These are phyloP conservation scores for Drosophila robusta DNA, from an alignment of 2,888 invertebrate genomes.

Conservation along the genomic window DNA sequence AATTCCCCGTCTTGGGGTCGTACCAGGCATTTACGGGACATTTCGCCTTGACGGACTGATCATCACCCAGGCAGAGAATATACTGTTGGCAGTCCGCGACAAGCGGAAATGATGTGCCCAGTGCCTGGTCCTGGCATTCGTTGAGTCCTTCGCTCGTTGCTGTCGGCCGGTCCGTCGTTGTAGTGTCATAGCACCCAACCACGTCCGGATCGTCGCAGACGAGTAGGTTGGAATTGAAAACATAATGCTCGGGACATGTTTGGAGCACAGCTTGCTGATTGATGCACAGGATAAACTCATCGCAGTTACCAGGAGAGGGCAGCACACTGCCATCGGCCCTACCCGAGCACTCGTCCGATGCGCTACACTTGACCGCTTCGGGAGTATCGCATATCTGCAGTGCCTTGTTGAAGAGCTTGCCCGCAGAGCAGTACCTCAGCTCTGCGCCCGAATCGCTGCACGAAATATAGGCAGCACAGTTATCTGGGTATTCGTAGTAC, in stretches of 20 bases:
- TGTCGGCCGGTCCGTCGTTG: background rate
- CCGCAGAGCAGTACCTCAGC: conserved; percentile 48
- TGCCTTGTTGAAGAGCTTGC: conserved; percentile 52
- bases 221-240: conserved; percentile 52
- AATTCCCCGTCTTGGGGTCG: conserved; percentile 60
- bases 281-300: conserved; percentile 58
- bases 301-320: conserved; percentile 56
- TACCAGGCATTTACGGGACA: conserved; percentile 67
- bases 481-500: conserved; percentile 47
- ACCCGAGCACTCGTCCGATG: conserved; percentile 28
- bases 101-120: conserved; percentile 33
- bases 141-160: background rate
- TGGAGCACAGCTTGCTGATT: conserved; percentile 18
- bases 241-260: conserved; percentile 47
- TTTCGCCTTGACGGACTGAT: conserved; percentile 36
- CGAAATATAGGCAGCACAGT: conserved; percentile 60
- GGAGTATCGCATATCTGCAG: conserved; percentile 68
- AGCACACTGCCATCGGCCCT: conserved; percentile 33
- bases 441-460: conserved; percentile 40
- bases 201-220: conserved; percentile 62
- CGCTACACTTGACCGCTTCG: conserved; percentile 53
- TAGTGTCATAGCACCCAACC: conserved; percentile 42
- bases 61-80: conserved; percentile 60
- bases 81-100: conserved; percentile 52
- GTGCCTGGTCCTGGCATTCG: conserved; percentile 23